phyloP scores from a whole-genome alignment of 2,113 vertebrate genomes.

The Labeo catla region DNA sequence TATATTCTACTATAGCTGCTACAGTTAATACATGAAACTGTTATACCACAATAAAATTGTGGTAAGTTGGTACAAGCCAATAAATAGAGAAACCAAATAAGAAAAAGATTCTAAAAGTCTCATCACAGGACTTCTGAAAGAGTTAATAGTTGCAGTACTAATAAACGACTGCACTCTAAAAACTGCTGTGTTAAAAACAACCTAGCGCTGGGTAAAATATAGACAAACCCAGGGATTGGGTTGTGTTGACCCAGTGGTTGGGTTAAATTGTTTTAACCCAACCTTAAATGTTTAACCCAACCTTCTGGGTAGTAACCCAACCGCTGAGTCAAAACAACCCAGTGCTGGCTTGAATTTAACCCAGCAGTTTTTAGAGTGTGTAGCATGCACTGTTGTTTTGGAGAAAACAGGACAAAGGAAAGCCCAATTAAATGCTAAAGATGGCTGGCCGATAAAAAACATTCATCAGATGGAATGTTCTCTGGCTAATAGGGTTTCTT shows the following conservation, averaged over 20 bases:
- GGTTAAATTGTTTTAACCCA: too few relatives aligned
- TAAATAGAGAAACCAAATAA: neutral
- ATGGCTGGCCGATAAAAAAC: neutral
- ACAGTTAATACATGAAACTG: neutral
- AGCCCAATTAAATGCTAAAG: neutral
- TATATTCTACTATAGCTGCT: neutral
- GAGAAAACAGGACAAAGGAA: neutral
- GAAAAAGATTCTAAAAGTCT: neutral
- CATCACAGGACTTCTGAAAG: too few relatives aligned
- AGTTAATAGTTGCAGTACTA: neutral
- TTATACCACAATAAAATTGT: neutral
- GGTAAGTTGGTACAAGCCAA: neutral
- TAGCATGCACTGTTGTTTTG: neutral
- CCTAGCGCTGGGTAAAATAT: too few relatives aligned
- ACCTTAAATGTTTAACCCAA: too few relatives aligned
- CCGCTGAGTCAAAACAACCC: too few relatives aligned
- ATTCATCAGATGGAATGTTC: neutral
- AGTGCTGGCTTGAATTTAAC: too few relatives aligned
- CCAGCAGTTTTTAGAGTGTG: too few relatives aligned
- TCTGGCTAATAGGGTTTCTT: slow-evolving; percentile 22
- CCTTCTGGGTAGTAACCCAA: too few relatives aligned
- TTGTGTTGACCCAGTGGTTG: too few relatives aligned
- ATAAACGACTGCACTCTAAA: neutral
- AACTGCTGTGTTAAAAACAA: too few relatives aligned
- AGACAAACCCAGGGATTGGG: too few relatives aligned